Conservation (phyloP, 2,888 invertebrate genomes). For the Crossocerus cetratus region DNA sequence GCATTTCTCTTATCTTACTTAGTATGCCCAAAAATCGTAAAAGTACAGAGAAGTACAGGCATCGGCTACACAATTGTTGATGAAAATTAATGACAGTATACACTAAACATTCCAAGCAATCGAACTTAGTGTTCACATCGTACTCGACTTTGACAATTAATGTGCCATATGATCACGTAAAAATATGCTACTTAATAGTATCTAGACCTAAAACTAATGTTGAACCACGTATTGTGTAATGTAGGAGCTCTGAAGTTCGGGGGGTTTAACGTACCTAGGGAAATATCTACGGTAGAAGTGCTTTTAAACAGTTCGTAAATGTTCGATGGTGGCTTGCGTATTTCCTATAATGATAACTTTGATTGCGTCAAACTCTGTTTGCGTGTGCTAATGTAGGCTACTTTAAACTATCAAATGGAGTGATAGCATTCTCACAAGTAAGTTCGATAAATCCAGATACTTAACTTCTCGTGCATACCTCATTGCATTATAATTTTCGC, state of each 20-base stretch:
- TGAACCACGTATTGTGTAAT: conserved; percentile 48
- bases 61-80: conserved; percentile 35
- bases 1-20: conserved; percentile 41
- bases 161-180: conserved; percentile 53
- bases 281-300: conserved; percentile 18
- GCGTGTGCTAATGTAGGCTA: conserved; percentile 7
- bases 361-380: conserved; percentile 13
- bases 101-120: conserved; percentile 58
- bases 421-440: conserved; percentile 23
- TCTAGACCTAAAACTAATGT: conserved; percentile 58
- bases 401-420: conserved; percentile 12
- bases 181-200: conserved; percentile 60
- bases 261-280: conserved; percentile 47
- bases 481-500: no score
- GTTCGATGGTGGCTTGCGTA: conserved; percentile 1
- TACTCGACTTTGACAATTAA: conserved; percentile 53
- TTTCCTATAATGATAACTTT: conserved; percentile 12
- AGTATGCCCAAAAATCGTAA: conserved; percentile 41
- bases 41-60: conserved; percentile 43
- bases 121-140: conserved; percentile 58
- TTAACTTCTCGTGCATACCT: conserved; percentile 4
- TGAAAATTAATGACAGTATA: conserved; percentile 54
- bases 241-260: conserved; percentile 52
- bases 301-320: conserved; percentile 20
- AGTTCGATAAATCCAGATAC: conserved; percentile 57